phyloP scores from a whole-genome alignment of 2,888 invertebrate species.

The Pandemis heparana region DNA sequence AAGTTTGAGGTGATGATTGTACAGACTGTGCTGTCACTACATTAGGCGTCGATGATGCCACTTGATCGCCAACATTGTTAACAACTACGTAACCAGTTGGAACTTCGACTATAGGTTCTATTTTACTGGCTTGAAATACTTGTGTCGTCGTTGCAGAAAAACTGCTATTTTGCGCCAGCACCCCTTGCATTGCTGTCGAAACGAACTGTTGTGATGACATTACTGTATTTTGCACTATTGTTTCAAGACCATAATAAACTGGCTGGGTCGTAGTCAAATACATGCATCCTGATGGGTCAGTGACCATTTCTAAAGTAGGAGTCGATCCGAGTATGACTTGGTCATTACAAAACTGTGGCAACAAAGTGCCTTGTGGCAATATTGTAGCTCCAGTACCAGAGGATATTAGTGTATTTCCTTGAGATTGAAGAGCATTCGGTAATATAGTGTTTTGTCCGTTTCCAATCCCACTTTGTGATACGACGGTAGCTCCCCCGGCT shows the following conservation, averaged over 20 bases:
- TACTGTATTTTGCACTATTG: conserved; percentile 94
- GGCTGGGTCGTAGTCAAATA: conserved; percentile 89
- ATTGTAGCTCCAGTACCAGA: conserved; percentile 86
- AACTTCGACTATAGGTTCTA: conserved; percentile 92
- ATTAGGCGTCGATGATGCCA: conserved; percentile 72
- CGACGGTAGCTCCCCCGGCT: conserved; percentile 74
- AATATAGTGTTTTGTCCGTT: conserved; percentile 82
- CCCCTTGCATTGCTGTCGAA: conserved; percentile 92
- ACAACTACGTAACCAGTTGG: conserved; percentile 90
- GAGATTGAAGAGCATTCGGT: conserved; percentile 80
- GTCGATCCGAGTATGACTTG: conserved; percentile 87
- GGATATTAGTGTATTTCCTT: conserved; percentile 83
- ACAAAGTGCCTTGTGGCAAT: conserved; percentile 85
- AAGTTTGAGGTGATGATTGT: conserved; percentile 72
- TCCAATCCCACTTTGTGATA: conserved; percentile 79
- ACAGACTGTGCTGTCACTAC: conserved; percentile 76
- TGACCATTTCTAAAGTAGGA: conserved; percentile 87
- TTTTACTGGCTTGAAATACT: conserved; percentile 94
- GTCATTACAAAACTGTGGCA: conserved; percentile 85
- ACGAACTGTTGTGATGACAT: conserved; percentile 96
- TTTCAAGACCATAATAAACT: conserved; percentile 93
- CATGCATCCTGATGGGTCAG: conserved; percentile 86
- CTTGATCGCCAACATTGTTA: conserved; percentile 85
- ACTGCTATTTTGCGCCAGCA: conserved; percentile 92
- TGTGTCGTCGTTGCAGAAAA: conserved; percentile 94